Evolutionary conservation across 2,797 vertebrate genomes (phyloP).

Genomic region (Macroramphosus scolopax): DNA sequence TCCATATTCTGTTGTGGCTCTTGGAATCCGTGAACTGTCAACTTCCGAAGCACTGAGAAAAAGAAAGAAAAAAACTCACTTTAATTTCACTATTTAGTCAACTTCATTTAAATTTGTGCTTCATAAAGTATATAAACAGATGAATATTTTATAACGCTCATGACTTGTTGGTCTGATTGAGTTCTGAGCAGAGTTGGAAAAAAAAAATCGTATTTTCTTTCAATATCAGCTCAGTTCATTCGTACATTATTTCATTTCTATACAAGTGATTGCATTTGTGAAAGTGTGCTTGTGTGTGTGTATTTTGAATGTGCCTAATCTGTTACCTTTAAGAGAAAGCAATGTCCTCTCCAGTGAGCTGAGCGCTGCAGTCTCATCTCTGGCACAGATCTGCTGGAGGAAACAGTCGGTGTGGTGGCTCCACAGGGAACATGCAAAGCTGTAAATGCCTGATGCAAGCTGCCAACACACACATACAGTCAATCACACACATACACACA

Average conservation of each 20-base stretch:
- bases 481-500: constrained; percentile 37
- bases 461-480: constrained; percentile 69
- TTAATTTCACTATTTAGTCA: constrained; percentile 1
- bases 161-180: neutral
- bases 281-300: neutral
- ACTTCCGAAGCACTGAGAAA: constrained; percentile 87
- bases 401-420: constrained; percentile 95
- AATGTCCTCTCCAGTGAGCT: constrained; percentile 91
- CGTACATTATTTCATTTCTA: neutral
- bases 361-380: constrained; percentile 82
- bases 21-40: constrained; percentile 94
- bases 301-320: constrained; percentile 3
- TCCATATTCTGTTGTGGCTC: constrained; percentile 91
- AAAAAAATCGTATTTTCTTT: too few species aligned
- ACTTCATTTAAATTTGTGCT: constrained; percentile 2
- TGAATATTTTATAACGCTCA: constrained; percentile 4
- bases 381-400: constrained; percentile 86
- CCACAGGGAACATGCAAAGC: constrained; percentile 94
- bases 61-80: constrained; percentile 2
- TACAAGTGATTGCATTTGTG: neutral
- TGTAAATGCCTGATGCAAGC: constrained; percentile 94
- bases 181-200: neutral
- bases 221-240: neutral
- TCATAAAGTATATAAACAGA: too few species aligned
- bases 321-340: constrained; percentile 92